Percentiles rank a stretch among this genome's conserved stretches.
These are phyloP conservation scores for Leptodirus hochenwartii DNA, from an alignment of 2,888 invertebrate genomes.

Conservation along the genomic window DNA sequence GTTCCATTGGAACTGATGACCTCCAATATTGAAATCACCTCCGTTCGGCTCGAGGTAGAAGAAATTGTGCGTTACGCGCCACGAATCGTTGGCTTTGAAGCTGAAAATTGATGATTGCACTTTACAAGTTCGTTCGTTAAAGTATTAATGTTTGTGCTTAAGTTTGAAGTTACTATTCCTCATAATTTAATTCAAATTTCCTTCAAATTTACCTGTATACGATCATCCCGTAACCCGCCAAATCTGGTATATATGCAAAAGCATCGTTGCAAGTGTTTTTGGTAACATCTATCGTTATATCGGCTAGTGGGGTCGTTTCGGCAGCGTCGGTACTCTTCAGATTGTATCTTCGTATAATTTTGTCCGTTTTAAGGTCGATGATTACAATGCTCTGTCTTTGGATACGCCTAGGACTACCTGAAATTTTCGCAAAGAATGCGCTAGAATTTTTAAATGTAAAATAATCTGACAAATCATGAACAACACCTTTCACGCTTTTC, in stretches of 20 bases:
- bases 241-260: conserved; percentile 53
- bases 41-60: conserved; percentile 52
- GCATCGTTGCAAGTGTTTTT: conserved; percentile 39
- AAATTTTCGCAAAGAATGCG: too few species aligned
- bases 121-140: conserved; percentile 16
- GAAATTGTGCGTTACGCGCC: conserved; percentile 52
- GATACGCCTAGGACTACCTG: too few species aligned
- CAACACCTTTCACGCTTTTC: conserved; percentile 1
- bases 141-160: too few species aligned
- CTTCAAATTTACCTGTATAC: conserved; percentile 26
- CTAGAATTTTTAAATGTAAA: conserved; percentile 14
- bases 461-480: neutral
- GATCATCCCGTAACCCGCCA: conserved; percentile 40
- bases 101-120: conserved; percentile 29
- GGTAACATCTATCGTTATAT: conserved; percentile 47
- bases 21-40: conserved; percentile 47
- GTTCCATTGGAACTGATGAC: conserved; percentile 56
- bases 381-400: conserved; percentile 44
- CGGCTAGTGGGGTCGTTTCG: conserved; percentile 37
- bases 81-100: conserved; percentile 39
- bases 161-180: conserved; percentile 1
- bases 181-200: too few species aligned
- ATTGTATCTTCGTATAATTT: conserved; percentile 35
- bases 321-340: conserved; percentile 31
- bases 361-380: conserved; percentile 45